phyloP scores from a whole-genome alignment of 2,888 invertebrate genomes.

The Ectemnius continuus region DNA sequence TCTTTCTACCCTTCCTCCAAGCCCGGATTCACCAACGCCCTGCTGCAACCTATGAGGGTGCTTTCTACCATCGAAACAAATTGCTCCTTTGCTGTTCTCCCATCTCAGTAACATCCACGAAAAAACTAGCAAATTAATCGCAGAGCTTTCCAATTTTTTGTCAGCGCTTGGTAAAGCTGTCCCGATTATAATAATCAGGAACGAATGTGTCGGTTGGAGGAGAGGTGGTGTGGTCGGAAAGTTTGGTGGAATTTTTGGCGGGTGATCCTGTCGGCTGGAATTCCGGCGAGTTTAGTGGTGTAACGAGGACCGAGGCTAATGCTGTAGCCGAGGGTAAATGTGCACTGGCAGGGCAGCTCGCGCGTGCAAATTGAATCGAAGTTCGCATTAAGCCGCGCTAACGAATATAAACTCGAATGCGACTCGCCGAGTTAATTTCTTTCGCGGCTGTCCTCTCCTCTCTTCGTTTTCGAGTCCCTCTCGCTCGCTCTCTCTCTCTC shows the following conservation, averaged over 20 bases:
- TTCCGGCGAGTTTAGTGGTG: not conserved
- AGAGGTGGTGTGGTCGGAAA: too few relatives aligned
- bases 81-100: slow-evolving; percentile 24
- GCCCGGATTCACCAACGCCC: not conserved
- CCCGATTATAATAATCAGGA: too few relatives aligned
- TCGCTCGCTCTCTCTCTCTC: not conserved
- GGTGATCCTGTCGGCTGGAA: not conserved
- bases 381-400: slow-evolving; percentile 1
- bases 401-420: not conserved
- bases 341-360: not conserved
- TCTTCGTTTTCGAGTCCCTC: too few relatives aligned
- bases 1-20: slow-evolving; percentile 28
- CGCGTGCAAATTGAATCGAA: slow-evolving; percentile 7
- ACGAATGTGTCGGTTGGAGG: too few relatives aligned
- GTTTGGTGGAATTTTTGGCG: too few relatives aligned
- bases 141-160: too few relatives aligned
- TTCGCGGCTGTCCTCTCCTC: not conserved
- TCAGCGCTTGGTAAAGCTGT: too few relatives aligned
- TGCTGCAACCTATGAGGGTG: slow-evolving; percentile 1
- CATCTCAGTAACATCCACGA: not conserved
- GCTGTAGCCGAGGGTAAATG: not conserved
- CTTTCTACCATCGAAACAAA: slow-evolving; percentile 45
- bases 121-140: too few relatives aligned
- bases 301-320: not conserved
- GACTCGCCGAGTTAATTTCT: slow-evolving; percentile 33